A percentile compares a stretch with the other conserved stretches of the same genome.
Evolutionary conservation across 1,140 invertebrate genomes (phyloP).

Genomic region (Lerema accius): DNA sequence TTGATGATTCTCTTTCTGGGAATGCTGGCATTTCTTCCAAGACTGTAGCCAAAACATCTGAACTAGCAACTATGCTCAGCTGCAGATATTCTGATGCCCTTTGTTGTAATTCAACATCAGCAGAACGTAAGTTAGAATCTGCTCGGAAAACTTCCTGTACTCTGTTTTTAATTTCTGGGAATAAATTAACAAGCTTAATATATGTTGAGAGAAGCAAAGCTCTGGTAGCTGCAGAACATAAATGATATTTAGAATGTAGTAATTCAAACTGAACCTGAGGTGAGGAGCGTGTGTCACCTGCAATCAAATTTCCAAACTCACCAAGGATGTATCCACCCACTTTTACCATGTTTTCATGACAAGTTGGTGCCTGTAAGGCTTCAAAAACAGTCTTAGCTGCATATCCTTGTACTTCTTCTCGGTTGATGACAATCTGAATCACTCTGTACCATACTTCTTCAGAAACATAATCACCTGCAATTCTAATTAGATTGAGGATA

Average conservation of each 20-base stretch:
- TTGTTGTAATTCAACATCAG: conserved; percentile 99
- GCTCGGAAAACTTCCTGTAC: conserved; percentile 98
- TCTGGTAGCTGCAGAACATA: conserved; percentile 98
- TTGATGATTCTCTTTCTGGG: conserved; percentile 98
- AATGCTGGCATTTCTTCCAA: conserved; percentile 99
- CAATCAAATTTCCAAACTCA: conserved; percentile 99
- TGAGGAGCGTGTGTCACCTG: conserved; percentile 98
- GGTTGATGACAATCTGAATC: conserved; percentile 99
- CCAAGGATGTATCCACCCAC: conserved; percentile 99
- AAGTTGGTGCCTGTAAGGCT: conserved; percentile 98
- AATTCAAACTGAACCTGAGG: conserved; percentile 98
- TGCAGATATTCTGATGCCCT: conserved; percentile 99
- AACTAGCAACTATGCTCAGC: conserved; percentile 97
- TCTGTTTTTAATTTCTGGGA: conserved; percentile 98
- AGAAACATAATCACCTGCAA: conserved; percentile 99
- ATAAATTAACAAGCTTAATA: conserved; percentile 99
- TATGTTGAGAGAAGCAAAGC: conserved; percentile 98
- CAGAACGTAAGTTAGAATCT: conserved; percentile 97
- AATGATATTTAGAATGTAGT: conserved; percentile 98
- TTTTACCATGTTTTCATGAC: conserved; percentile 99
- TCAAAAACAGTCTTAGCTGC: conserved; percentile 99
- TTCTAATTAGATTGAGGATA: conserved; percentile 99
- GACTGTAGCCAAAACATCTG: conserved; percentile 98
- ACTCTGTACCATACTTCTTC: conserved; percentile 99
- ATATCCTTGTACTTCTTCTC: conserved; percentile 99